Evolutionary conservation across 2,797 vertebrate species (phyloP), one percentile per base, ranked within the genome.

Genomic region (Champsocephalus gunnari): DNA sequence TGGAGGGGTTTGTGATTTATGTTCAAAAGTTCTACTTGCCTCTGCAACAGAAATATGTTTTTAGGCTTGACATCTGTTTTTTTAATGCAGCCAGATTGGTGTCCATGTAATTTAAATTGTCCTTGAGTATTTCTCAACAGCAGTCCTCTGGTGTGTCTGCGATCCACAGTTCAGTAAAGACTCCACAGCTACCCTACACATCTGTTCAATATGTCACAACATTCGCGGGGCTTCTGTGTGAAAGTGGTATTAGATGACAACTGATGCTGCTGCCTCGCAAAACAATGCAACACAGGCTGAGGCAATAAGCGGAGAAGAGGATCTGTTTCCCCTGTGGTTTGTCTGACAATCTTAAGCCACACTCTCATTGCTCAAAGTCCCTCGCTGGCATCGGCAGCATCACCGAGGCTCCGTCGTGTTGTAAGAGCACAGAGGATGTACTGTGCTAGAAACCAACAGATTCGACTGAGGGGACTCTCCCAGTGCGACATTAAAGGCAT

Each of bases 351-450:
- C 81, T 88, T 75, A 79, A 92, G 81, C 83, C 82, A 71, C 67
- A 45, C 79, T 84, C 75, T 90, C 86, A 74, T 88, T 88, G 87
- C 77, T 90, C 84, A 88, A 80, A 80, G 84, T 89, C 83, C 78
- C 71, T 76, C 43, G 60, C 83, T 79, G 77, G 81, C 85, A 84
- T 41, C 73, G 68, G 79, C 83, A 48, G 76, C 53, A 81, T 84
- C 59, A 10, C 77, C 60, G 78, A 81, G 76, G 75, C 87, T 83
- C 75, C 76, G 76, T 81, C 74, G 65, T 83, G 79, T 80, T 86
- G 70, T 75, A 73, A 67, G 65, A 81, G 58, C 66, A 83, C 73
- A 69, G 82, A 64, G 63, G 64, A 66, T 76, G 62, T 49, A 50
- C 65, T 50, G 57, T 24, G 70, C 56, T 79, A 68, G 62, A 83